Conservation (phyloP, 2,888 invertebrate species). For the Myopa tessellatipennis region DNA sequence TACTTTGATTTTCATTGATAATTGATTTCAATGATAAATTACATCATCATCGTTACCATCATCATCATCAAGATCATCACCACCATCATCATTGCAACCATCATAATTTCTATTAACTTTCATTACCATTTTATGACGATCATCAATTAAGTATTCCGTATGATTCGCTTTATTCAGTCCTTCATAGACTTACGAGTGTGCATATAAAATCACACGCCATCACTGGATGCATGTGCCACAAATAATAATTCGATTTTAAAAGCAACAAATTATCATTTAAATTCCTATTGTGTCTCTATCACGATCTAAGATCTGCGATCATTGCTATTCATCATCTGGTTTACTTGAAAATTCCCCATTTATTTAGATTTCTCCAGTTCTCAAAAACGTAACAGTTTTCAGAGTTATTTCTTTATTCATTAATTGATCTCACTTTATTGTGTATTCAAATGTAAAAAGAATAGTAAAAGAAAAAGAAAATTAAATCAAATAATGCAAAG, state of each 20-base stretch:
- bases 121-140: too few relatives aligned
- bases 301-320: not conserved
- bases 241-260: not conserved
- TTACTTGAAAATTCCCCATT: not conserved
- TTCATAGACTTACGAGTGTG: too few relatives aligned
- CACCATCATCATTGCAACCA: not conserved
- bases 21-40: too few relatives aligned
- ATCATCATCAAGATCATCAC: not conserved
- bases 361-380: slow-evolving; percentile 2
- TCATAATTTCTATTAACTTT: not conserved
- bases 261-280: not conserved
- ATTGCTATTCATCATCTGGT: not conserved
- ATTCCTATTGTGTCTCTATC: not conserved
- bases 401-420: not conserved
- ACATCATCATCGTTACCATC: not conserved
- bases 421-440: not conserved
- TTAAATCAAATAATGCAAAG: not conserved
- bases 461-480: not conserved
- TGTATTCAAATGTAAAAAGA: not conserved
- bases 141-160: too few relatives aligned
- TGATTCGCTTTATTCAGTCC: too few relatives aligned
- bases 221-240: not conserved
- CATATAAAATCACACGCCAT: not conserved
- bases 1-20: too few relatives aligned
- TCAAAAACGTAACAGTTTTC: not conserved